Conservation (phyloP, 1,140 invertebrate genomes). For the Harlomillsia oculata region DNA sequence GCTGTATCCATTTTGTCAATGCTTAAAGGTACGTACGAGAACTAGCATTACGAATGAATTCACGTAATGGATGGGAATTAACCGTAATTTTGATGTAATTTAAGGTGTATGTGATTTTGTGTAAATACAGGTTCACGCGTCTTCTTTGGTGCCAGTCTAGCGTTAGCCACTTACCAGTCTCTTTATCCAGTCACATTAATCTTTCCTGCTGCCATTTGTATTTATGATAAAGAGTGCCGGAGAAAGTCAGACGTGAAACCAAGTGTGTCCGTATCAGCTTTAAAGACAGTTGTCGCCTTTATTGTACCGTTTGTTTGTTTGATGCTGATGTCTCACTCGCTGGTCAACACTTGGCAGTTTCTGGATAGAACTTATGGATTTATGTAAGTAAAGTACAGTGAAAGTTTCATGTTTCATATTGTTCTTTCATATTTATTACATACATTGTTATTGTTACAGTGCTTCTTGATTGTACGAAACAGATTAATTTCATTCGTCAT, state of each 20-base stretch:
- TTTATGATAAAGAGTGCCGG: conserved; percentile 39
- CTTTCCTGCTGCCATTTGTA: conserved; percentile 60
- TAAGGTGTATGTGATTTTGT: too few relatives aligned
- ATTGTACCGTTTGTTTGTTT: conserved; percentile 36
- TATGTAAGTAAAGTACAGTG: conserved; percentile 53
- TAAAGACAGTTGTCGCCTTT: conserved; percentile 33
- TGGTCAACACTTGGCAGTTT: conserved; percentile 59
- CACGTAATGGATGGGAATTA: not conserved
- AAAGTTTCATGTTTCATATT: not conserved
- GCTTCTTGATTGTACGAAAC: too few relatives aligned
- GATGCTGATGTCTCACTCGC: conserved; percentile 41
- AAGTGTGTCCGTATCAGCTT: conserved; percentile 23
- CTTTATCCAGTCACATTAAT: conserved; percentile 77
- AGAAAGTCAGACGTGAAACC: conserved; percentile 30
- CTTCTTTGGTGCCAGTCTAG: conserved; percentile 55
- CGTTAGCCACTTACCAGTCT: conserved; percentile 67
- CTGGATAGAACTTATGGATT: conserved; percentile 70
- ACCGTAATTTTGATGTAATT: too few relatives aligned
- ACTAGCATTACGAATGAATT: not conserved
- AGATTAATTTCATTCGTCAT: not conserved
- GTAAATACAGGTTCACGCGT: too few relatives aligned
- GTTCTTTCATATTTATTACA: not conserved
- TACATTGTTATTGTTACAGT: not conserved
- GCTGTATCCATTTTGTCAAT: conserved; percentile 59
- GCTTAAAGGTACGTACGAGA: conserved; percentile 54